Evolutionary conservation across 2,113 vertebrate species (phyloP), one percentile per base, ranked within the genome.

Genomic region (Lampris incognitus): DNA sequence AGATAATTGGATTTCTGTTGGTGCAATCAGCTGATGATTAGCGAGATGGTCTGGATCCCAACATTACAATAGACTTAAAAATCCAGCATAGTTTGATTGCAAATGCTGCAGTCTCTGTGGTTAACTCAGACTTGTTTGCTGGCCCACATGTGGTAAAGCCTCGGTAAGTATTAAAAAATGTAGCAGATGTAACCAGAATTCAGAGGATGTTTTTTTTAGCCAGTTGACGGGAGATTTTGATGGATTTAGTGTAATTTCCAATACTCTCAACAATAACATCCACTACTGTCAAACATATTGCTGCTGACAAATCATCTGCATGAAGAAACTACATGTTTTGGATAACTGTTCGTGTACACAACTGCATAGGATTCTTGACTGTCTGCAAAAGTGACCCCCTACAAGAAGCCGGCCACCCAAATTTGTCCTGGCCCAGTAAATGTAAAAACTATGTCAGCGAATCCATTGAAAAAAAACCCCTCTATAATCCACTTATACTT

Each of bases 401-500:
- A 49, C 37, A 24, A 57, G 63, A 68, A 54, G 67, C 24, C n/a
- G 59, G 51, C 51, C 59, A 39, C 57, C 52, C 69, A 79, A 81
- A 72, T 84, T 65, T 70, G 62, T 72, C 57, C 79, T 78, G 79
- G 81, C 84, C 52, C 60, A 10, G 66, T 70, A 69, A 84, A 73
- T 79, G 66, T 83, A 88, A 82, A 72, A 90, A 90, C 83, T 67
- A 52, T 66, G 55, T 59, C 75, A 75, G 52, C 42, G 37, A 54
- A 44, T 74, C 37, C 46, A 24, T 54, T 54, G 11, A 74, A 54
- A 36, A 54, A 63, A 54, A 63, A 64, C 4, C 51, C 65, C 50
- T n/a, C 44, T 73, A 64, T 87, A 82, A 89, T 85, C 79, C 72
- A 78, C 66, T 86, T 84, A 84, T 79, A 72, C 80, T 87, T 85